Conservation (phyloP, 2,113 vertebrate genomes). For the Gnathonemus longibarbis region DNA sequence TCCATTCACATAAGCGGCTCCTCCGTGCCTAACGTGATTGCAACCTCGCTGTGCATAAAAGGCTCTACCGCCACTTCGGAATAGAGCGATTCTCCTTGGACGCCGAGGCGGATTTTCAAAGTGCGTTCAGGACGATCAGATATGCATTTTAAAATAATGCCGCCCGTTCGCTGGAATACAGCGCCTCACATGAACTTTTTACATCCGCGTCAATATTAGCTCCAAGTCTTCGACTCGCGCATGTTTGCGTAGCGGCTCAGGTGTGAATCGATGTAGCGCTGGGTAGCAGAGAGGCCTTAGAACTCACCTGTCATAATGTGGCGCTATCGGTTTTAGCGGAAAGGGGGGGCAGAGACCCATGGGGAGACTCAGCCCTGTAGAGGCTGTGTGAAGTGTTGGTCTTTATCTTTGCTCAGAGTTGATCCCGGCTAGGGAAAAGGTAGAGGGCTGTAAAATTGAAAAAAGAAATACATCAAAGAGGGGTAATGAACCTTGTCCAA, state of each 20-base stretch:
- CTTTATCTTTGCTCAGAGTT: constrained; percentile 35
- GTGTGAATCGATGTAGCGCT: neutral
- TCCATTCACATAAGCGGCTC: constrained; percentile 29
- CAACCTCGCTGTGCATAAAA: constrained; percentile 24
- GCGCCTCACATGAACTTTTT: neutral
- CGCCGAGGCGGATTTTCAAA: neutral
- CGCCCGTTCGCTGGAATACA: neutral
- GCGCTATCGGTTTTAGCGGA: constrained; percentile 12
- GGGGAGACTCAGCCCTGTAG: neutral
- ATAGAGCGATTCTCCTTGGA: neutral
- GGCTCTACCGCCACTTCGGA: neutral
- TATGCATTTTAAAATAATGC: neutral
- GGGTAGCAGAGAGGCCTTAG: neutral
- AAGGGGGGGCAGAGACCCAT: constrained; percentile 18
- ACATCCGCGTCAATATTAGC: neutral
- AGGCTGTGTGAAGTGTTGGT: constrained; percentile 29
- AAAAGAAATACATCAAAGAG: constrained; percentile 55
- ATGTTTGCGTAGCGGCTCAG: neutral
- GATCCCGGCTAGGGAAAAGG: constrained; percentile 38
- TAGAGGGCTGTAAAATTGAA: constrained; percentile 42
- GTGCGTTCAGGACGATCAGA: neutral
- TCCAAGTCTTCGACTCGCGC: neutral
- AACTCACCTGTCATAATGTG: constrained; percentile 21
- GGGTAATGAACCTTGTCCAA: constrained; percentile 60
- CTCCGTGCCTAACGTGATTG: constrained; percentile 18